Percentiles rank a stretch among this genome's conserved stretches.
Evolutionary conservation across 2,888 invertebrate species (phyloP).

Genomic region (Agrilus mali): DNA sequence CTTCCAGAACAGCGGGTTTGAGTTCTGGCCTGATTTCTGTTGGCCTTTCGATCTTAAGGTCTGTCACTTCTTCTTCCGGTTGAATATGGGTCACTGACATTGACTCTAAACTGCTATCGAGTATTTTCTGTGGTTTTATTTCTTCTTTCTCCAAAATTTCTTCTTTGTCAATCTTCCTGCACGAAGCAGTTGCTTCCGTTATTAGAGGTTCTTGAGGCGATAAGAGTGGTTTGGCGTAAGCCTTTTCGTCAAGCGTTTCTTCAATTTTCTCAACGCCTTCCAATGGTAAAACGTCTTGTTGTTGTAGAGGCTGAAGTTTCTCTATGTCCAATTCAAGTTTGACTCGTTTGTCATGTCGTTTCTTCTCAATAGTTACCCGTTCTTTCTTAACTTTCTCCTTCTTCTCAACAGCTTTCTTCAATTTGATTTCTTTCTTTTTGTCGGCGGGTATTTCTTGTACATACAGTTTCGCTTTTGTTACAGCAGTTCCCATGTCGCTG

Average conservation of each 20-base stretch:
- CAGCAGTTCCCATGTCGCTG: conserved; percentile 72
- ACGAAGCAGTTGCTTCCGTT: conserved; percentile 47
- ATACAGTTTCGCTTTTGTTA: conserved; percentile 65
- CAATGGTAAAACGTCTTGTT: conserved; percentile 39
- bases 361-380: conserved; percentile 37
- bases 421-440: conserved; percentile 31
- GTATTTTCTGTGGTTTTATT: conserved; percentile 31
- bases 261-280: conserved; percentile 45
- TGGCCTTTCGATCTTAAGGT: conserved; percentile 32
- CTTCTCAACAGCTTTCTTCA: conserved; percentile 35
- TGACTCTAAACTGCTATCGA: conserved; percentile 42
- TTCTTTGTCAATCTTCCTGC: conserved; percentile 47
- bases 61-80: conserved; percentile 41
- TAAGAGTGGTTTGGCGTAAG: conserved; percentile 40
- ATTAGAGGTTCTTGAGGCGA: conserved; percentile 46
- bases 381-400: conserved; percentile 40
- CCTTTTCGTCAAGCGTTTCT: conserved; percentile 31
- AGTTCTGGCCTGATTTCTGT: conserved; percentile 24
- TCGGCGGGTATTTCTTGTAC: conserved; percentile 43
- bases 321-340: conserved; percentile 27
- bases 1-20: conserved; percentile 27
- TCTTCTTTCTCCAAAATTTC: conserved; percentile 29
- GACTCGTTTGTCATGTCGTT: conserved; percentile 21
- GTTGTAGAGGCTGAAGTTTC: conserved; percentile 37
- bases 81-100: conserved; percentile 44